Evolutionary conservation across 2,113 vertebrate genomes (phyloP).

Genomic region (Cryptomyrus ogoouensis): DNA sequence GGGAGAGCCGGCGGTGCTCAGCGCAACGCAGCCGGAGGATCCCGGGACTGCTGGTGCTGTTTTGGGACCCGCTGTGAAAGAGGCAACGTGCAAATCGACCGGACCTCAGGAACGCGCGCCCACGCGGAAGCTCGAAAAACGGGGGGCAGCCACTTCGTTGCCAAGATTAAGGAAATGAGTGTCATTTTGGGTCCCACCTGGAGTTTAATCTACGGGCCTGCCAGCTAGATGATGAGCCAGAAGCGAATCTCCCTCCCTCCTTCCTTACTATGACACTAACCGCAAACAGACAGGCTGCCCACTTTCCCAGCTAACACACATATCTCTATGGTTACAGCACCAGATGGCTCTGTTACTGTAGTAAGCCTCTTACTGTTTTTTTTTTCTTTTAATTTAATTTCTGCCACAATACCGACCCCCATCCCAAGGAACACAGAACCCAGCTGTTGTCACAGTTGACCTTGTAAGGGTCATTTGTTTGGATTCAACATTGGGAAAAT

Average conservation of each 20-base stretch:
- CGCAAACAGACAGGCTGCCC: neutral
- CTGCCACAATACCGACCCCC: neutral
- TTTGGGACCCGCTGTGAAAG: neutral
- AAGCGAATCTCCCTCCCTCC: neutral
- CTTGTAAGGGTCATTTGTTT: neutral
- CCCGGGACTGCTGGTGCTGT: neutral
- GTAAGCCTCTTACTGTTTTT: neutral
- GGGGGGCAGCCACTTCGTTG: neutral
- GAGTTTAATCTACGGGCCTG: neutral
- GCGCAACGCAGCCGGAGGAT: neutral
- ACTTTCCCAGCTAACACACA: neutral
- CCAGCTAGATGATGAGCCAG: neutral
- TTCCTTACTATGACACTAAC: slow-evolving; percentile 1
- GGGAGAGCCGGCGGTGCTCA: neutral
- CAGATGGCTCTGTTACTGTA: slow-evolving; percentile 1
- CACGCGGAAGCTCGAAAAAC: neutral
- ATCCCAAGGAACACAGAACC: neutral
- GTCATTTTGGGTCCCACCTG: neutral
- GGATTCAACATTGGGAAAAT: neutral
- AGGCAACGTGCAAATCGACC: neutral
- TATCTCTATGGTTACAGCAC: slow-evolving; percentile 1
- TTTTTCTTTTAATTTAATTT: slow-evolving; percentile 1
- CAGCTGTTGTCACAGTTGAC: neutral
- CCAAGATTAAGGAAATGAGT: neutral
- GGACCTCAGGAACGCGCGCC: neutral